A percentile compares a stretch with the other conserved stretches of the same genome.
phyloP scores from a whole-genome alignment of 2,888 invertebrate species.

The Allygus modestus region DNA sequence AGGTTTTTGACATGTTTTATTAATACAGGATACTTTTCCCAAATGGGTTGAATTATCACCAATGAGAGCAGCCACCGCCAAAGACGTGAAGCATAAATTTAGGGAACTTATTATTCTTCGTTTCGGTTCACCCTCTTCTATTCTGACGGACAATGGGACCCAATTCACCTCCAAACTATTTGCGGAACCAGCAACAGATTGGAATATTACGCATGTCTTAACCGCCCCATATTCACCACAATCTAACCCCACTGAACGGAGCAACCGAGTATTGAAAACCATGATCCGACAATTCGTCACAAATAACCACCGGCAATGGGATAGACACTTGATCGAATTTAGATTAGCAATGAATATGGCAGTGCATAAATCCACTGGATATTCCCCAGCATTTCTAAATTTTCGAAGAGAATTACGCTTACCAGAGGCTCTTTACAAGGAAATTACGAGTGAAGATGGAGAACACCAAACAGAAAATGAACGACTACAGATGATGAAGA shows the following conservation, averaged over 20 bases:
- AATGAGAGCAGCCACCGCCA: neutral
- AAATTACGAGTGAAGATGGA: neutral
- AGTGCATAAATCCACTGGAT: conserved; percentile 66
- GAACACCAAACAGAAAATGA: neutral
- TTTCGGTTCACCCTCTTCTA: conserved; percentile 61
- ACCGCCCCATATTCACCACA: conserved; percentile 71
- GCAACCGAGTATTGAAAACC: conserved; percentile 71
- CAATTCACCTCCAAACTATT: conserved; percentile 68
- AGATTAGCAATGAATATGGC: conserved; percentile 68
- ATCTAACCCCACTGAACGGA: conserved; percentile 71
- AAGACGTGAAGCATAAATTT: neutral
- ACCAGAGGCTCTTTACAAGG: neutral
- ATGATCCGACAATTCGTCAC: conserved; percentile 71
- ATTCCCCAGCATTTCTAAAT: conserved; percentile 68
- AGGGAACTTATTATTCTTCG: neutral
- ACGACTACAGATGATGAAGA: neutral
- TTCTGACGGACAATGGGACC: conserved; percentile 70
- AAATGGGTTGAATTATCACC: neutral
- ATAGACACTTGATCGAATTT: conserved; percentile 64
- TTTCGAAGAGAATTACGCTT: conserved; percentile 65
- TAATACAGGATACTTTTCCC: neutral
- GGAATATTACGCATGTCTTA: conserved; percentile 64
- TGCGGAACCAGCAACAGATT: conserved; percentile 9
- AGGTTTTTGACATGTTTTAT: neutral
- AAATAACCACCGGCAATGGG: conserved; percentile 70